Percentiles rank a stretch among this genome's conserved stretches.
phyloP scores from a whole-genome alignment of 2,113 vertebrate species.

The Peromyscus californicus region DNA sequence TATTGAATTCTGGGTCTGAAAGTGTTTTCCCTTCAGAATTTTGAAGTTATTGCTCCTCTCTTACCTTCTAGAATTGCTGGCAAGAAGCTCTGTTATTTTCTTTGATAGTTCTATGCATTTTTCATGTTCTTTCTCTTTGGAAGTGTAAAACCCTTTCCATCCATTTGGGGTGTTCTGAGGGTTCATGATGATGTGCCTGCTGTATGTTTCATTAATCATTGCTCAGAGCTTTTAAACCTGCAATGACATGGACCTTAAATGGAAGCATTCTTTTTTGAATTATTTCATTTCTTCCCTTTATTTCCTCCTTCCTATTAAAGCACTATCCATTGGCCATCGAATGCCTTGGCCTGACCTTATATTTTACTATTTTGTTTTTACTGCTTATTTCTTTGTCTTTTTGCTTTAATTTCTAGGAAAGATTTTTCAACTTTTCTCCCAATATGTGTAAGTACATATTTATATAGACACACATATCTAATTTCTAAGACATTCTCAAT shows the following conservation, averaged over 20 bases:
- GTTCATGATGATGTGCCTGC: background rate
- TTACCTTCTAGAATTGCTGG: background rate
- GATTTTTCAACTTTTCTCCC: background rate
- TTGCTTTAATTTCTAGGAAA: background rate
- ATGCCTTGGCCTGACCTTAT: background rate
- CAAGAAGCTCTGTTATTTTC: conserved; percentile 22
- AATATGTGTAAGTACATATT: background rate
- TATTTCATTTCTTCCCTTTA: conserved; percentile 40
- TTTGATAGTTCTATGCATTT: background rate
- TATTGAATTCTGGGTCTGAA: conserved; percentile 45
- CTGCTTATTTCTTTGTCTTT: background rate
- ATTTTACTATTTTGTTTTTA: conserved; percentile 31
- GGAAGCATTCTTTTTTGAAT: conserved; percentile 22
- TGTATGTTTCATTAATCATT: conserved; percentile 32
- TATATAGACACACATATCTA: background rate
- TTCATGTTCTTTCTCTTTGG: background rate
- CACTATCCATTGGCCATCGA: background rate
- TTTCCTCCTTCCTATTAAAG: conserved; percentile 8
- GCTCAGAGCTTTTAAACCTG: background rate
- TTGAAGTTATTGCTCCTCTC: background rate
- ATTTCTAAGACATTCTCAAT: conserved; percentile 12
- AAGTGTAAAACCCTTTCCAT: background rate
- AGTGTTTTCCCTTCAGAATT: conserved; percentile 15
- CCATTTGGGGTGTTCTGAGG: background rate
- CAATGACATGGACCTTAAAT: conserved; percentile 9